Base-by-base conservation (phyloP, 2,888 invertebrate genomes). In the Ernsta delagoae region DNA sequence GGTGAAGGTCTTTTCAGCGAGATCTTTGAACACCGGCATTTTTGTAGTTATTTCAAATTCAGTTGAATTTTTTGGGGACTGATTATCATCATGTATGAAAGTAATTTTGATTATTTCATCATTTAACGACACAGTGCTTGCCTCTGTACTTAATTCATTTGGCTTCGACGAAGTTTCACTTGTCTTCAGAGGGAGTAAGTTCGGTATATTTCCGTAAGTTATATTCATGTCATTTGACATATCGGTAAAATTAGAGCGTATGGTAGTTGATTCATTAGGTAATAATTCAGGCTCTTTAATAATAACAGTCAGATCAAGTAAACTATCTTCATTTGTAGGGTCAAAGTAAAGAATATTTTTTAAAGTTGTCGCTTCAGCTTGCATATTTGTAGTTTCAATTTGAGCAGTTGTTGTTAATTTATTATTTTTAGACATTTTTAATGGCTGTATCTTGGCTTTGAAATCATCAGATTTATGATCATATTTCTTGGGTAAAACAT, bases 241-340 rank as follows among this genome's bases (percentile, higher is more conserved):
- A 2, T 54, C 59, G 16, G 64, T 56, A 0, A 31, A 7, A 56
- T 61, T 70, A 39, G 24, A 45, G 7, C 16, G 5, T 31, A 53
- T 59, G 16, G 6, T 72, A 12, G 53, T 72, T 61, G 71, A 76
- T 50, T 83, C 73, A 57, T 79, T 75, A 5, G 66, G n/a, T n/a
- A n/a, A 71, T 3, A 75, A 70, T 41, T 75, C 76, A 43, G 80
- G 78, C 73, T 91, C 90, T 72, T 86, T 89, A 72, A 92, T 82
- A 61, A 88, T 81, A 39, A 92, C 88, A 1, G 87, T 90, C 0
- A 92, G 80, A 72, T 92, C 90, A 64, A 92, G 81, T 5, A 82
- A 76, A 12, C 83, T 78, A 71, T 87, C 85, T 70, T 87, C 86
- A 50, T 80, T 80, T 7, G 69, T 57, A 45, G 78, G 74, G 56